Conservation (phyloP, 2,888 invertebrate species). For the Pterostichus niger region DNA sequence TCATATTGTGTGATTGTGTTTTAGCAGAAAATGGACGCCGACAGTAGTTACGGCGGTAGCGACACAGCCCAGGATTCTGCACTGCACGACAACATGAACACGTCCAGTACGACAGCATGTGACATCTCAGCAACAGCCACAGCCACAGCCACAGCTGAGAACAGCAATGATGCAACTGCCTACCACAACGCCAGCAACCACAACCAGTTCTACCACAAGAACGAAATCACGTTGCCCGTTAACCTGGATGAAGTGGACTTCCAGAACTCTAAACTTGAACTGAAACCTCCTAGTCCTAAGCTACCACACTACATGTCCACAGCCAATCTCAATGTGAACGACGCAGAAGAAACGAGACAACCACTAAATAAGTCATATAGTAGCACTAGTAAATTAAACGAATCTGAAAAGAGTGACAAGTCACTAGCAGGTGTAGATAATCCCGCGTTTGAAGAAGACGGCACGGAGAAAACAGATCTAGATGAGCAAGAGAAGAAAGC, state of each 20-base stretch:
- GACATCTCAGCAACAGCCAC: conserved; percentile 66
- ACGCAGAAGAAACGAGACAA: conserved; percentile 74
- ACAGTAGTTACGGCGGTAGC: conserved; percentile 77
- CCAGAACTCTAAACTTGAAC: conserved; percentile 69
- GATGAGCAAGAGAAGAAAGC: conserved; percentile 69
- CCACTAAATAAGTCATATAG: conserved; percentile 75
- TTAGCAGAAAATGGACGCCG: conserved; percentile 74
- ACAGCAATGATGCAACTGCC: conserved; percentile 29
- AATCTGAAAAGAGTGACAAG: conserved; percentile 70
- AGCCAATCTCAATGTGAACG: conserved; percentile 75
- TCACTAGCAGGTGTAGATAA: conserved; percentile 77
- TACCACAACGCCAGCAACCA: neutral
- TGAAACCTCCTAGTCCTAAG: conserved; percentile 70
- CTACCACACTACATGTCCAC: conserved; percentile 75
- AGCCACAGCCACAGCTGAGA: conserved; percentile 62
- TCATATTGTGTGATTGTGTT: neutral
- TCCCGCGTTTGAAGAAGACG: conserved; percentile 74
- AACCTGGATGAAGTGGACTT: conserved; percentile 74
- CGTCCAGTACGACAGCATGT: conserved; percentile 60
- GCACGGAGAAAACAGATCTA: conserved; percentile 50
- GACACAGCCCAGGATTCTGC: conserved; percentile 75
- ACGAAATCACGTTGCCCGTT: conserved; percentile 76
- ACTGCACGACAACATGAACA: conserved; percentile 61
- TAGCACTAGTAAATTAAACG: conserved; percentile 75
- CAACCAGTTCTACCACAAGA: conserved; percentile 75